A percentile compares a stretch with the other conserved stretches of the same genome.
phyloP scores from a whole-genome alignment of 2,113 vertebrate species.

The Gopherus evgoodei region DNA sequence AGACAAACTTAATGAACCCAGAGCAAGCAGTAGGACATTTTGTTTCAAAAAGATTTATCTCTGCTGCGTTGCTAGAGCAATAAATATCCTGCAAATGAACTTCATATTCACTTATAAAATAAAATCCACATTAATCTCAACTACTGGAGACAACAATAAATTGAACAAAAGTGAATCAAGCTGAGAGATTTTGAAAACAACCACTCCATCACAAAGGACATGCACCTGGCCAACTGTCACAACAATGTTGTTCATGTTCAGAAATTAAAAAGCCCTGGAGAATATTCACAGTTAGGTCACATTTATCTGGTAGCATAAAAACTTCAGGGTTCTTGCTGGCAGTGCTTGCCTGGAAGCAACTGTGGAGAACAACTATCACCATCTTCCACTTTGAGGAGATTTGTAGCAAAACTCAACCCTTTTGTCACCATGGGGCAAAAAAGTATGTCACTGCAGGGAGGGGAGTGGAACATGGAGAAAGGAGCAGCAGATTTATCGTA shows the following conservation, averaged over 20 bases:
- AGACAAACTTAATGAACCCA: background rate
- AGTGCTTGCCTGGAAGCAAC: background rate
- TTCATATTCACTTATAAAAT: background rate
- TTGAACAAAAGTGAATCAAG: background rate
- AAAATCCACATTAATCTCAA: constrained; percentile 60
- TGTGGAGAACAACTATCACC: background rate
- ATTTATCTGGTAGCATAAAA: background rate
- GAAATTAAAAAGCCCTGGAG: background rate
- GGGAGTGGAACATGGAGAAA: background rate
- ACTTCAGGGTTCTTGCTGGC: background rate
- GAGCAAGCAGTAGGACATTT: background rate
- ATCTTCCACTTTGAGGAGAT: background rate
- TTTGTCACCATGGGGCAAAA: background rate
- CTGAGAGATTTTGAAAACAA: constrained; percentile 19
- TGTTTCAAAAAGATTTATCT: constrained; percentile 45
- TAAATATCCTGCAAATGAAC: constrained; percentile 54
- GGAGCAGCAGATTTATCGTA: background rate
- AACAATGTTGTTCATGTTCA: background rate
- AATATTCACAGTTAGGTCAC: background rate
- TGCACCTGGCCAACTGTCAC: background rate
- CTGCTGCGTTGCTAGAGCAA: background rate
- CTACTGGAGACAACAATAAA: constrained; percentile 50
- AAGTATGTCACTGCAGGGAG: background rate
- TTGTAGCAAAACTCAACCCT: constrained; percentile 19
- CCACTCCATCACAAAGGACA: background rate